These are phyloP conservation scores for Palythoa grandis DNA, from an alignment of 92 coral and sea anemone species.

Conservation along the genomic window DNA sequence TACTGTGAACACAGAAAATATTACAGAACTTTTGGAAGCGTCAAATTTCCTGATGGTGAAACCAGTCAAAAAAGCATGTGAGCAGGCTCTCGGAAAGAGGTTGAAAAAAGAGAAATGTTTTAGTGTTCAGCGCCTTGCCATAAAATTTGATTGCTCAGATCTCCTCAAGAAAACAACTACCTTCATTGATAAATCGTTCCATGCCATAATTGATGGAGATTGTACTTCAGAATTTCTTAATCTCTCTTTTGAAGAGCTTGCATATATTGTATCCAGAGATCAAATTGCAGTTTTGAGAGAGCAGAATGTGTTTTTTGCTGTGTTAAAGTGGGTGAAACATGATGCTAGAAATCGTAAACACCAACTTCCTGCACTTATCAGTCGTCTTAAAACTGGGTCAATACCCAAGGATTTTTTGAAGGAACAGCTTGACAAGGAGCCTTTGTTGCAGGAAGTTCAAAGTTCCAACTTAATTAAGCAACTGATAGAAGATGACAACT, in stretches of 20 bases:
- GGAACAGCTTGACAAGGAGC: conserved; percentile 49
- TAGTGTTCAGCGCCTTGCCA: conserved; percentile 63
- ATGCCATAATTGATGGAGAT: conserved; percentile 31
- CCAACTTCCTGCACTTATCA: conserved; percentile 55
- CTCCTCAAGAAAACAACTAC: conserved; percentile 56
- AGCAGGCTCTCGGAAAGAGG: conserved; percentile 59
- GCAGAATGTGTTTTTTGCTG: conserved; percentile 68
- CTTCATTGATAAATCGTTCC: conserved; percentile 66
- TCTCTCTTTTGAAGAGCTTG: conserved; percentile 51
- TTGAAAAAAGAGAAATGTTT: conserved; percentile 70
- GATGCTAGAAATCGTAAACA: conserved; percentile 45
- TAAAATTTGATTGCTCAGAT: conserved; percentile 61
- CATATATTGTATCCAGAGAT: conserved; percentile 53
- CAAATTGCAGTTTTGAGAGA: conserved; percentile 67
- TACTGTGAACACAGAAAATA: conserved; percentile 59
- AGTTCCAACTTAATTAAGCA: conserved; percentile 13
- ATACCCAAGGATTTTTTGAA: conserved; percentile 58
- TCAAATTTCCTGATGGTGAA: conserved; percentile 71
- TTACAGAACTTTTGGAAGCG: conserved; percentile 69
- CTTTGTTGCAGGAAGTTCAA: conserved; percentile 40
- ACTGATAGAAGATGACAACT: conserved; percentile 7
- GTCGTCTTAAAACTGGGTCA: conserved; percentile 39
- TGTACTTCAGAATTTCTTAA: conserved; percentile 68
- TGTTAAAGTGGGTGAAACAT: conserved; percentile 72
- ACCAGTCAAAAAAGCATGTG: conserved; percentile 71